These are phyloP conservation scores for Enteromius unitaeniatus DNA, from an alignment of 2,797 vertebrate genomes.

Conservation along the genomic window DNA sequence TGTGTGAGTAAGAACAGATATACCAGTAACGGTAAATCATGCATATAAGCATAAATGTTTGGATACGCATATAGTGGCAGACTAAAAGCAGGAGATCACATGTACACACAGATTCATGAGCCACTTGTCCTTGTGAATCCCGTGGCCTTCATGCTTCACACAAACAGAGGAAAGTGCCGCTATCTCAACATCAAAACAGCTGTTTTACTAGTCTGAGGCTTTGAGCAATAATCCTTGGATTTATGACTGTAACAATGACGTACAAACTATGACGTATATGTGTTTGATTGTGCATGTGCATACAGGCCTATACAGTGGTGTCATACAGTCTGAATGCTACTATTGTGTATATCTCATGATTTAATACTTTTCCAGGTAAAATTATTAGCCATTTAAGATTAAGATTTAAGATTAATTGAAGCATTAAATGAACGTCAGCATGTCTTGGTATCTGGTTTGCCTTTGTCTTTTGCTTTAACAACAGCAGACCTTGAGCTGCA, in stretches of 20 bases:
- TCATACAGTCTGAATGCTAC: not conserved
- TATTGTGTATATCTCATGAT: not conserved
- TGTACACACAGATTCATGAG: slow-evolving; percentile 25
- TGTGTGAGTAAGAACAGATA: not conserved
- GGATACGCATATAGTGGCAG: not conserved
- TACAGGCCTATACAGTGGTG: not conserved
- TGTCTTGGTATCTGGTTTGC: not conserved
- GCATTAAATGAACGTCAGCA: not conserved
- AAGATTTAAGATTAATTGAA: not conserved
- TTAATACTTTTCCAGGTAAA: not conserved
- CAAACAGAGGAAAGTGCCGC: slow-evolving; percentile 5
- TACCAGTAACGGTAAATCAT: not conserved
- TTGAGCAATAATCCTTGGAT: slow-evolving; percentile 37
- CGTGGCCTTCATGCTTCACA: slow-evolving; percentile 9
- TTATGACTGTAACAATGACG: slow-evolving; percentile 29
- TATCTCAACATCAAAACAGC: slow-evolving; percentile 12
- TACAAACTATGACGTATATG: slow-evolving; percentile 16
- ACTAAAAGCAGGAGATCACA: slow-evolving; percentile 6
- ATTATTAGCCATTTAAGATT: not conserved
- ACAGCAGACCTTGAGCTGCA: not conserved
- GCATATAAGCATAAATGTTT: not conserved
- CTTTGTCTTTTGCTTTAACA: not conserved
- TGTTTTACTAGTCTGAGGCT: slow-evolving; percentile 28
- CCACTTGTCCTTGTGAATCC: not conserved
- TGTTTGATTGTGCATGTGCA: slow-evolving; percentile 42